phyloP scores from a whole-genome alignment of 2,113 vertebrate species.

The Furnarius figulus region DNA sequence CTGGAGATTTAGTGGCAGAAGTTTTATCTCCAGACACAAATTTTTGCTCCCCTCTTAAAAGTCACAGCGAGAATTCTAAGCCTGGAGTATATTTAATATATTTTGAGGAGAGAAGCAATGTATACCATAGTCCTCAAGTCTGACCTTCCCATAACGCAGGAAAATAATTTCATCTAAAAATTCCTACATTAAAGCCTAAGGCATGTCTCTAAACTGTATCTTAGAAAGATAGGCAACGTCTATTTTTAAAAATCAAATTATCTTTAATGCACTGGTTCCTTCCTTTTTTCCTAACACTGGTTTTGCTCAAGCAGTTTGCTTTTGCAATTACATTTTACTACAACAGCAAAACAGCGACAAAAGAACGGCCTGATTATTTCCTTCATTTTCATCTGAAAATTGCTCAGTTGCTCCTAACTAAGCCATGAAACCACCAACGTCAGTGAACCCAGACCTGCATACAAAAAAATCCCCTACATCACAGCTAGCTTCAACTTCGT shows the following conservation, averaged over 20 bases:
- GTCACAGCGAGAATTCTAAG: background rate
- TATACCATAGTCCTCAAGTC: background rate
- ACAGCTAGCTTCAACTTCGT: background rate
- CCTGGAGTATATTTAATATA: background rate
- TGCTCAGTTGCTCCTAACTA: background rate
- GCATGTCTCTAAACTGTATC: background rate
- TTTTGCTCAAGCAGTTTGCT: constrained; percentile 33
- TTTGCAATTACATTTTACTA: constrained; percentile 29
- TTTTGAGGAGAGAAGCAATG: background rate
- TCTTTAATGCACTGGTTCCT: constrained; percentile 43
- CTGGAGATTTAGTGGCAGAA: background rate
- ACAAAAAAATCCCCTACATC: background rate
- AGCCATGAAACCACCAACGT: background rate
- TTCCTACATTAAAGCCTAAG: background rate
- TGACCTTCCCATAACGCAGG: background rate
- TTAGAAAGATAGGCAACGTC: background rate
- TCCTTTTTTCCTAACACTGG: constrained; percentile 45
- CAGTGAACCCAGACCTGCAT: background rate
- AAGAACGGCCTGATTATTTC: constrained; percentile 17
- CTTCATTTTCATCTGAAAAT: constrained; percentile 35
- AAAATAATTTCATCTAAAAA: constrained; percentile 25
- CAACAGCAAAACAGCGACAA: background rate
- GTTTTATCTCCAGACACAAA: background rate
- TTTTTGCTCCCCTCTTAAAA: background rate
- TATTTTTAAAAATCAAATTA: constrained; percentile 35